phyloP scores from a whole-genome alignment of 2,113 vertebrate genomes.

The Pyrgilauda ruficollis region DNA sequence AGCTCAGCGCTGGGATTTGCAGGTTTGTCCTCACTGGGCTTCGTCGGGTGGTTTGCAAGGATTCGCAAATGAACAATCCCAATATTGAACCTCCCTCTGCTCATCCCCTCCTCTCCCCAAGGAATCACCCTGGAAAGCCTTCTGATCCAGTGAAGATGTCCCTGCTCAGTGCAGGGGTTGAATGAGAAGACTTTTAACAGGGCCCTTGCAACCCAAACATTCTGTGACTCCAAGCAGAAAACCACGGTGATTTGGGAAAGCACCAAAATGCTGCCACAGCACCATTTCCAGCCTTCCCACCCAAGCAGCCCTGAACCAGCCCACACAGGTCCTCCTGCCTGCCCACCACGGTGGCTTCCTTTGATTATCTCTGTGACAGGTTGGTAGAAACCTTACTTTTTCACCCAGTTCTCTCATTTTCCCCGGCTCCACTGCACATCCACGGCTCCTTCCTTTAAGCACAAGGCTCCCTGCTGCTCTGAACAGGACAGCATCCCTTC shows the following conservation, averaged over 20 bases:
- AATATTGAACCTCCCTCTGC: background rate
- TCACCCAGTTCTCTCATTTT: background rate
- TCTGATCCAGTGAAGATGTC: background rate
- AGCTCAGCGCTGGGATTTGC: accelerated
- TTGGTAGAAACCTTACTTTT: background rate
- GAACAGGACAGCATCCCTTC: background rate
- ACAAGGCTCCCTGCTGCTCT: background rate
- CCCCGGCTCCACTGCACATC: background rate
- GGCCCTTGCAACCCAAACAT: background rate
- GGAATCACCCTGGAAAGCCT: background rate
- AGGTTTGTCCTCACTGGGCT: accelerated
- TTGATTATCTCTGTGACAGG: background rate
- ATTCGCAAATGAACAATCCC: accelerated
- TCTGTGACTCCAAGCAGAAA: background rate
- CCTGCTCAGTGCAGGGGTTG: background rate
- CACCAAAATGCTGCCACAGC: background rate
- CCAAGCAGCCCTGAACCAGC: background rate
- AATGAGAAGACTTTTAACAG: background rate
- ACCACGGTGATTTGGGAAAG: background rate
- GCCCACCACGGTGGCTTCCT: background rate
- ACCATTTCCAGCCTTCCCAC: background rate
- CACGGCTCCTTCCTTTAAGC: accelerated
- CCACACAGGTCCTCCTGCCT: background rate
- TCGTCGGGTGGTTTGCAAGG: accelerated
- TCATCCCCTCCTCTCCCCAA: background rate